A percentile compares a stretch with the other conserved stretches of the same genome.
Conservation (phyloP, 2,113 vertebrate species). For the Lates calcarifer region DNA sequence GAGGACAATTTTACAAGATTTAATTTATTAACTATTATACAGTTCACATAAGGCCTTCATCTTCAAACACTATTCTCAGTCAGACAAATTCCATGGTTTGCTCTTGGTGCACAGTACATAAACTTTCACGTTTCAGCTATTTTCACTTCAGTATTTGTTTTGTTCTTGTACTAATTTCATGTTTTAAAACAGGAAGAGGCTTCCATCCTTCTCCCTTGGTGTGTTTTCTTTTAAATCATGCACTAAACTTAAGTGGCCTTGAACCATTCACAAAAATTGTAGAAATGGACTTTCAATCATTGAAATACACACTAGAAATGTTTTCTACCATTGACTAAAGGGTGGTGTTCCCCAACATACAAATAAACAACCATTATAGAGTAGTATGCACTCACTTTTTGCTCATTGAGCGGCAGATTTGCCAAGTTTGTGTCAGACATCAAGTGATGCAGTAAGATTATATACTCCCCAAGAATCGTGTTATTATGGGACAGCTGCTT, state of each 20-base stretch:
- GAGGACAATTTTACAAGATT: constrained; percentile 89
- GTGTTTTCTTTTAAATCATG: constrained; percentile 85
- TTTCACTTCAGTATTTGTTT: constrained; percentile 73
- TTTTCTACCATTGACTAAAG: constrained; percentile 86
- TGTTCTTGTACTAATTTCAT: constrained; percentile 78
- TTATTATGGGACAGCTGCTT: constrained; percentile 61
- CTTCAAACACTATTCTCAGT: constrained; percentile 91
- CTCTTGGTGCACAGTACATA: constrained; percentile 81
- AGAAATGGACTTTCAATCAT: constrained; percentile 87
- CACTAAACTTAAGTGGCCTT: constrained; percentile 88
- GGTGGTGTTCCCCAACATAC: constrained; percentile 84
- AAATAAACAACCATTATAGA: constrained; percentile 85
- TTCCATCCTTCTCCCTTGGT: constrained; percentile 68
- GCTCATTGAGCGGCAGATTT: constrained; percentile 58
- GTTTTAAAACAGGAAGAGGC: constrained; percentile 80
- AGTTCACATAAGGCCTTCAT: constrained; percentile 94
- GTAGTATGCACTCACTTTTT: constrained; percentile 80
- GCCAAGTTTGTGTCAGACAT: constrained; percentile 59
- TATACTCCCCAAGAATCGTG: constrained; percentile 81
- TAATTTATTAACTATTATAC: constrained; percentile 98
- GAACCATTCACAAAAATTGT: constrained; percentile 87
- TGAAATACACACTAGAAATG: constrained; percentile 84
- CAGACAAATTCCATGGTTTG: constrained; percentile 88
- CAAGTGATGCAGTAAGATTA: constrained; percentile 71
- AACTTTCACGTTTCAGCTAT: constrained; percentile 78